A percentile compares a stretch with the other conserved stretches of the same genome.
Evolutionary conservation across 2,113 vertebrate species (phyloP).

Genomic region (Panurus biarmicus): DNA sequence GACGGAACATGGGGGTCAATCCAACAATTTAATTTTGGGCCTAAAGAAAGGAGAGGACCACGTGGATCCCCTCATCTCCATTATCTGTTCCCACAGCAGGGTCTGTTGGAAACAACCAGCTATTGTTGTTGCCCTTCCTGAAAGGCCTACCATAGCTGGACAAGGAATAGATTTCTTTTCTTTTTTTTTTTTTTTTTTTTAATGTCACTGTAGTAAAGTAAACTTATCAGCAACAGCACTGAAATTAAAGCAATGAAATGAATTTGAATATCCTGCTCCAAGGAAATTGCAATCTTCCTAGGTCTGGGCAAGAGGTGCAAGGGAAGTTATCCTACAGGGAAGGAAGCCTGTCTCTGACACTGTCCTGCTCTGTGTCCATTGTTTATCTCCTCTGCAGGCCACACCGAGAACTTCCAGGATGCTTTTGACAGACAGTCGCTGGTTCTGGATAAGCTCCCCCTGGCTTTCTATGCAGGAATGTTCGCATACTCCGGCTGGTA

Average conservation of each 20-base stretch:
- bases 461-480: slow-evolving; percentile 87
- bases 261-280: background rate
- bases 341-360: background rate
- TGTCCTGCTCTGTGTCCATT: rapidly evolving
- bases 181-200: background rate
- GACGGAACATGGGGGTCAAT: background rate
- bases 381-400: slow-evolving; percentile 62
- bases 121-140: background rate
- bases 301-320: background rate
- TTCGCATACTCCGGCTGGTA: slow-evolving; percentile 90
- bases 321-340: background rate
- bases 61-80: background rate
- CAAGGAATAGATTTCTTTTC: background rate
- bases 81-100: background rate
- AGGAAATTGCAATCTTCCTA: background rate
- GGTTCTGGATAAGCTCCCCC: slow-evolving; percentile 74
- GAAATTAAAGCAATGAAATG: background rate
- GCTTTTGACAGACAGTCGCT: slow-evolving; percentile 71
- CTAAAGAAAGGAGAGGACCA: background rate
- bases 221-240: background rate
- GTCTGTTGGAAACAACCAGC: background rate
- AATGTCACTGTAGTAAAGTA: background rate
- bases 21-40: background rate
- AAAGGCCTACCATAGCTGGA: background rate
- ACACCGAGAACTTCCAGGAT: slow-evolving; percentile 79